Conservation (phyloP, 30 jellyfish, hydroid and myxozoan genomes). For the Chrysaora quinquecirrha region DNA sequence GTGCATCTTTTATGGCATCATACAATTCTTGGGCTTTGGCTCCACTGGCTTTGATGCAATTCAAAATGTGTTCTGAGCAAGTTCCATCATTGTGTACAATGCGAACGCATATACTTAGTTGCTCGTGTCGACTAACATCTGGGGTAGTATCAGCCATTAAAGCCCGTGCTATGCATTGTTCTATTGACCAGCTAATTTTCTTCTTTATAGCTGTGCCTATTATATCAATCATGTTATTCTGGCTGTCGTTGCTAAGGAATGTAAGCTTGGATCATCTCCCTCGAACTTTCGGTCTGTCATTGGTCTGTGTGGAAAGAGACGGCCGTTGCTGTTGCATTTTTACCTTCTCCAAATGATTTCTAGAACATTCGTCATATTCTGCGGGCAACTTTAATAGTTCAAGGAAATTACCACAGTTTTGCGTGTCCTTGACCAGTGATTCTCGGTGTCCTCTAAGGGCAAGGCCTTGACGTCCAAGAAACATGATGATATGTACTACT, state of each 20-base stretch:
- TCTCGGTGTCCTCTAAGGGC: slow-evolving; percentile 39
- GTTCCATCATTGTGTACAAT: slow-evolving; percentile 35
- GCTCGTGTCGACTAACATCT: slow-evolving; percentile 39
- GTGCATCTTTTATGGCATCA: slow-evolving; percentile 14
- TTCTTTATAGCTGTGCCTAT: slow-evolving; percentile 18
- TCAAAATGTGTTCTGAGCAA: slow-evolving; percentile 28
- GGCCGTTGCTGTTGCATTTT: slow-evolving; percentile 12
- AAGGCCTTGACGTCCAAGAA: slow-evolving; percentile 46
- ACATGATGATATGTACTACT: slow-evolving; percentile 12
- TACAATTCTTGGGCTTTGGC: slow-evolving; percentile 22
- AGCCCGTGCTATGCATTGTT: slow-evolving; percentile 40
- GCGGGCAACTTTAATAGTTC: slow-evolving; percentile 19
- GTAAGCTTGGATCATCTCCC: slow-evolving; percentile 56
- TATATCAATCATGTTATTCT: slow-evolving; percentile 37
- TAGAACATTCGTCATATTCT: background rate
- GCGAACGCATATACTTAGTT: slow-evolving; percentile 49
- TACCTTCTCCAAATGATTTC: slow-evolving; percentile 22
- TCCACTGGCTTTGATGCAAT: slow-evolving; percentile 23
- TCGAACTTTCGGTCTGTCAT: background rate
- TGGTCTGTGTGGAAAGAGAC: background rate
- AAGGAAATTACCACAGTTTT: slow-evolving; percentile 33
- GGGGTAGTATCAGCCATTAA: slow-evolving; percentile 36
- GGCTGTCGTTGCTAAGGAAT: slow-evolving; percentile 35
- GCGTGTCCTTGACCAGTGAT: slow-evolving; percentile 1
- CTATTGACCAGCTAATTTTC: background rate